These are phyloP conservation scores for Cacoxenus indagator DNA, from an alignment of 2,888 invertebrate species.

Conservation along the genomic window DNA sequence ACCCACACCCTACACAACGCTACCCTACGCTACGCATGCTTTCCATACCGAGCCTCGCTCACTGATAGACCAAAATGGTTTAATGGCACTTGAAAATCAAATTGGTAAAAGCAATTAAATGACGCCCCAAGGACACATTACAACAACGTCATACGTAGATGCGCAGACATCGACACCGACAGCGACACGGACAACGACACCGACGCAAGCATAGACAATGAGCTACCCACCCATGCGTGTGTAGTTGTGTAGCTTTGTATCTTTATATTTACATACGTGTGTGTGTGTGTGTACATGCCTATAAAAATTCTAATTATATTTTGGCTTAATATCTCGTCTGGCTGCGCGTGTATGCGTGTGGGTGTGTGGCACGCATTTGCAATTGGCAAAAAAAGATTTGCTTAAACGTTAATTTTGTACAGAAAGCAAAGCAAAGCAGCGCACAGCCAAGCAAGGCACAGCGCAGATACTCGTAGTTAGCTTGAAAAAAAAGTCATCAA, in stretches of 20 bases:
- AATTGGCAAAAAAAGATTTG: slow-evolving; percentile 3
- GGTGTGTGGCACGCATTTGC: slow-evolving; percentile 9
- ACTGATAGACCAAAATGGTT: slow-evolving; percentile 55
- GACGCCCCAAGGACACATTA: slow-evolving; percentile 71
- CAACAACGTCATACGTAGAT: slow-evolving; percentile 42
- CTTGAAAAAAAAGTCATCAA: slow-evolving; percentile 16
- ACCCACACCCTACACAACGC: too few species aligned
- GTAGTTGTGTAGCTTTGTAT: slow-evolving; percentile 7
- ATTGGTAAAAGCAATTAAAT: slow-evolving; percentile 70
- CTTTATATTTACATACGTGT: slow-evolving; percentile 1
- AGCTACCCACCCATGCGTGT: neutral
- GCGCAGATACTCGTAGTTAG: too few species aligned
- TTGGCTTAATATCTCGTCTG: slow-evolving; percentile 55
- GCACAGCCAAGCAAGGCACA: neutral
- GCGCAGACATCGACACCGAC: slow-evolving; percentile 20
- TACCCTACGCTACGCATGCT: too few species aligned
- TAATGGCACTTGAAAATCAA: slow-evolving; percentile 69
- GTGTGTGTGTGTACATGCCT: slow-evolving; percentile 43
- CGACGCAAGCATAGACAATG: slow-evolving; percentile 24
- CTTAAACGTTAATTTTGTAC: slow-evolving; percentile 12
- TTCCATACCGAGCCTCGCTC: too few species aligned
- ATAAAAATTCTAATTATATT: slow-evolving; percentile 66
- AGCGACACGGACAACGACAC: slow-evolving; percentile 34
- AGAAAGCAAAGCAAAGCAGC: neutral
- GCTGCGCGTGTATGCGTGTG: slow-evolving; percentile 26